These are phyloP conservation scores for Acronicta psi DNA, from an alignment of 2,888 invertebrate species.

Conservation along the genomic window DNA sequence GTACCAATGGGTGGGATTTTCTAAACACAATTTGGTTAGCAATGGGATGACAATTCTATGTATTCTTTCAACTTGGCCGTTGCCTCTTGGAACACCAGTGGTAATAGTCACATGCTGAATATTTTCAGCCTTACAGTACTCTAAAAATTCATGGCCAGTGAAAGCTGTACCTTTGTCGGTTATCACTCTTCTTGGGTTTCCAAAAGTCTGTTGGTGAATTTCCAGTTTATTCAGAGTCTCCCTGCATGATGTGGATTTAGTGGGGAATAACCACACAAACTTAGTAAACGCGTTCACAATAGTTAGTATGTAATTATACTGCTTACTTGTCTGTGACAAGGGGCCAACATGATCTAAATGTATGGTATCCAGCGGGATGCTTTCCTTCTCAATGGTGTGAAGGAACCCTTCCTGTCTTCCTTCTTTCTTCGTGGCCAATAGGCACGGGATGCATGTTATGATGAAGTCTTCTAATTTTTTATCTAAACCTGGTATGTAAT, in stretches of 20 bases:
- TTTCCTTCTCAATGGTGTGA: too few species aligned
- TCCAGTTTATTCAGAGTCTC: not conserved
- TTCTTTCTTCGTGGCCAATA: conserved; percentile 47
- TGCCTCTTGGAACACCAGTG: conserved; percentile 29
- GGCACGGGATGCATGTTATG: conserved; percentile 45
- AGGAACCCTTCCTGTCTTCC: conserved; percentile 46
- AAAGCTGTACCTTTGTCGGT: too few species aligned
- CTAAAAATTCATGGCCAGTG: conserved; percentile 28
- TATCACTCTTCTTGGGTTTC: too few species aligned
- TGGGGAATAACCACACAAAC: conserved; percentile 50
- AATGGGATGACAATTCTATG: too few species aligned
- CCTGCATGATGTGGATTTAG: conserved; percentile 19
- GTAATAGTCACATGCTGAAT: conserved; percentile 49
- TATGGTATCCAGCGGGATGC: conserved; percentile 33
- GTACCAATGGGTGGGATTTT: too few species aligned
- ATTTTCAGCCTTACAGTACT: conserved; percentile 41
- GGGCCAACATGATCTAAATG: conserved; percentile 45
- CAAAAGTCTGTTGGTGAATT: too few species aligned
- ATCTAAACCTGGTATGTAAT: conserved; percentile 10
- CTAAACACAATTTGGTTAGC: too few species aligned
- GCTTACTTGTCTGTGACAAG: conserved; percentile 32
- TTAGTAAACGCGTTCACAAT: conserved; percentile 40
- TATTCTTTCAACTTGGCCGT: too few species aligned
- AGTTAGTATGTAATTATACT: conserved; percentile 46
- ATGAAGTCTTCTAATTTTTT: conserved; percentile 40